Conservation (phyloP, 2,797 vertebrate species). For the Pangasius mekongensis region DNA sequence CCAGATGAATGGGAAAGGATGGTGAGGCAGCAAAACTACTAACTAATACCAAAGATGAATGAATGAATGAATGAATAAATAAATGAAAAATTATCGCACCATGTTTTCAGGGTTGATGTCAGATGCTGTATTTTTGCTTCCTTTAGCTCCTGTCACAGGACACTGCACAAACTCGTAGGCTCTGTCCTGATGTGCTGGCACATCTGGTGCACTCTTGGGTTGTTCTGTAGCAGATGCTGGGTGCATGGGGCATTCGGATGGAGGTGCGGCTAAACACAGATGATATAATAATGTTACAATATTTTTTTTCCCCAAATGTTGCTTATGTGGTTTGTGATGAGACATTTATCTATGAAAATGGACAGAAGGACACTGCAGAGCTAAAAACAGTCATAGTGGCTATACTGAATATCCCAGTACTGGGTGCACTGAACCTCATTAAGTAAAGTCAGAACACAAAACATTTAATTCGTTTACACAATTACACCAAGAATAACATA, state of each 20-base stretch:
- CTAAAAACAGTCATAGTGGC: background rate
- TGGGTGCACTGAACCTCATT: background rate
- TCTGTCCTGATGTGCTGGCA: constrained; percentile 81
- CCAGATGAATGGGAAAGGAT: no score
- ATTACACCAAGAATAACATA: background rate
- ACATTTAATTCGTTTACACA: background rate
- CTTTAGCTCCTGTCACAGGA: constrained; percentile 68
- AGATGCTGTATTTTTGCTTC: constrained; percentile 54
- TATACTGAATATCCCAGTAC: background rate
- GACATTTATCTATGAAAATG: background rate
- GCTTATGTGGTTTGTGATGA: background rate
- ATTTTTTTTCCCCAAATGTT: background rate
- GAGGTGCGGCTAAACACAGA: constrained; percentile 49
- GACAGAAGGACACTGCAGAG: background rate
- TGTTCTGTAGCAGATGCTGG: constrained; percentile 42
- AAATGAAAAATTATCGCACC: constrained; percentile 66
- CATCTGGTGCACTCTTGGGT: constrained; percentile 55
- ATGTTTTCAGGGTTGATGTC: constrained; percentile 83
- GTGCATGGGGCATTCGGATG: constrained; percentile 76
- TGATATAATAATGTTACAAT: background rate
- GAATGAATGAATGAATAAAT: no score
- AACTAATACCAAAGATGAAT: no score
- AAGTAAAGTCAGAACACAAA: background rate
- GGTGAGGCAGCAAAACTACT: no score
- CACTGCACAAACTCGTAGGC: constrained; percentile 84